Conservation (phyloP, 2,113 vertebrate species). For the Halcyon senegalensis region DNA sequence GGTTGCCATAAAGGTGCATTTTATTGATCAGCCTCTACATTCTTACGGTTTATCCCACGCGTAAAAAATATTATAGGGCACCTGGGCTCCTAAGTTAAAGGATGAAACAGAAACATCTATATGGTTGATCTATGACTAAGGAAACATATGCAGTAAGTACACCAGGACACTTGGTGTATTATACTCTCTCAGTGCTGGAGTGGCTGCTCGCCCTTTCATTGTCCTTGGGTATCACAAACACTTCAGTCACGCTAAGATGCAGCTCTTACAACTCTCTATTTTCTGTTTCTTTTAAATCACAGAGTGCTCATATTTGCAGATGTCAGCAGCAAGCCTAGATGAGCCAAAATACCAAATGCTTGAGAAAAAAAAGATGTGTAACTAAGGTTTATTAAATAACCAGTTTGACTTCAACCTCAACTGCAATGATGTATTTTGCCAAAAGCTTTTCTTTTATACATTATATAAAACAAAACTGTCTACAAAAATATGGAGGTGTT, state of each 20-base stretch:
- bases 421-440: background rate
- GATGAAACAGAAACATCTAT: background rate
- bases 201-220: background rate
- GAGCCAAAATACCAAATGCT: background rate
- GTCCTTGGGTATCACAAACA: background rate
- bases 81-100: background rate
- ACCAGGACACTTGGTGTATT: background rate
- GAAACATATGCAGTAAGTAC: background rate
- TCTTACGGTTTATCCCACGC: background rate
- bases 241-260: background rate
- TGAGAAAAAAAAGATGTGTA: background rate
- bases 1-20: background rate
- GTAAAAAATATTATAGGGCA: background rate
- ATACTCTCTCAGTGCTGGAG: background rate
- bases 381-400: background rate
- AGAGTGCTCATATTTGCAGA: background rate
- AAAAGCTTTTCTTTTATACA: background rate
- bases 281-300: background rate
- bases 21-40: background rate
- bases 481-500: background rate
- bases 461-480: background rate
- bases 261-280: background rate
- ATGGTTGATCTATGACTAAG: background rate
- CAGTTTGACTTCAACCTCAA: background rate
- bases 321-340: background rate